Evolutionary conservation across 2,888 invertebrate genomes (phyloP).

Genomic region (Hecatera dysodea): DNA sequence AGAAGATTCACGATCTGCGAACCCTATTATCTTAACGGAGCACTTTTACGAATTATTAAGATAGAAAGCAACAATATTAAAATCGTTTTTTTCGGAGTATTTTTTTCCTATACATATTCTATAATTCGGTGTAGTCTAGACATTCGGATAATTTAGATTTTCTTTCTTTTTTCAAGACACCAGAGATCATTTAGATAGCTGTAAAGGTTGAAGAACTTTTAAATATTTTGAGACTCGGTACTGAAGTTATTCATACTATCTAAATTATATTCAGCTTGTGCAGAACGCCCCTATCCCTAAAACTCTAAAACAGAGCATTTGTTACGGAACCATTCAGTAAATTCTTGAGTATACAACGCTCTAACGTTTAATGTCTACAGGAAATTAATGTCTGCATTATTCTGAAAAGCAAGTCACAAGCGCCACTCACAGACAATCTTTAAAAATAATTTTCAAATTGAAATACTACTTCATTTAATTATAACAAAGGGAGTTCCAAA

Average conservation of each 20-base stretch:
- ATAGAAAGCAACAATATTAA: conserved; percentile 80
- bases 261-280: conserved; percentile 28
- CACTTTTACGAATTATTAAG: conserved; percentile 83
- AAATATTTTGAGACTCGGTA: conserved; percentile 6
- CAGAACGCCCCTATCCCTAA: conserved; percentile 15
- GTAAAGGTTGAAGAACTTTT: conserved; percentile 12
- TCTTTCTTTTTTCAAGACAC: not conserved
- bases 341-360: conserved; percentile 24
- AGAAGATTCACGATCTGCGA: conserved; percentile 88
- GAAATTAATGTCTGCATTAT: conserved; percentile 38
- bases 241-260: not conserved
- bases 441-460: not conserved
- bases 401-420: conserved; percentile 17
- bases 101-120: conserved; percentile 47
- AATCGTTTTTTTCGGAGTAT: conserved; percentile 68
- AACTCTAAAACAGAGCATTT: conserved; percentile 23
- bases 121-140: conserved; percentile 49
- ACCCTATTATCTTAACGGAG: conserved; percentile 85
- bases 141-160: conserved; percentile 4
- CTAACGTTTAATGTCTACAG: conserved; percentile 30
- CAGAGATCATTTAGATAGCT: not conserved
- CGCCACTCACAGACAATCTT: not conserved
- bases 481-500: not conserved
- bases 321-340: conserved; percentile 20
- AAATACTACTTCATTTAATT: not conserved